Evolutionary conservation across 2,113 vertebrate genomes (phyloP).

Genomic region (Nothobranchius furzeri): DNA sequence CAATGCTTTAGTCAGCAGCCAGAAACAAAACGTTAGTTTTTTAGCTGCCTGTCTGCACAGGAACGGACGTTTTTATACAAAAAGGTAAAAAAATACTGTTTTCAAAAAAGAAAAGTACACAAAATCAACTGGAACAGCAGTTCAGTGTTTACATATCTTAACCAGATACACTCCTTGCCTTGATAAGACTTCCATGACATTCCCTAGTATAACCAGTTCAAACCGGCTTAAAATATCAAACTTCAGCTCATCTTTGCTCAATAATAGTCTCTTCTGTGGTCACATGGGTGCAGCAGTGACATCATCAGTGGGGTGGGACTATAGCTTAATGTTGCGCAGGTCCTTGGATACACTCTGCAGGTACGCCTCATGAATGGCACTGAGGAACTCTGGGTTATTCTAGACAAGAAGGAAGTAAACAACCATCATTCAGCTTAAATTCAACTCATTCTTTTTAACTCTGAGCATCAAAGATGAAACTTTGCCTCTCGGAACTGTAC

Average conservation of each 20-base stretch:
- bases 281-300: neutral
- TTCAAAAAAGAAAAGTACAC: slow-evolving; percentile 19
- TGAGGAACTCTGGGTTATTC: slow-evolving; percentile 92
- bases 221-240: slow-evolving; percentile 1
- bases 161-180: neutral
- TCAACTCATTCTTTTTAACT: too few species aligned
- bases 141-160: neutral
- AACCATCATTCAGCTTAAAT: neutral
- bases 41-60: slow-evolving; percentile 45
- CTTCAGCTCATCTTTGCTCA: too few species aligned
- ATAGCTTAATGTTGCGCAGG: slow-evolving; percentile 86
- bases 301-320: slow-evolving; percentile 49
- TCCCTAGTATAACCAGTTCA: neutral
- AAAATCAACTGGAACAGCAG: neutral
- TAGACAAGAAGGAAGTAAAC: slow-evolving; percentile 55
- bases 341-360: slow-evolving; percentile 90
- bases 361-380: slow-evolving; percentile 92
- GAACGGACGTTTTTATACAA: neutral
- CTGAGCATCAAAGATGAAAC: too few species aligned
- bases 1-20: neutral
- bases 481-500: slow-evolving; percentile 64
- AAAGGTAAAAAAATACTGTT: neutral
- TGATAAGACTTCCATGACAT: neutral
- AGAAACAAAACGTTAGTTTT: slow-evolving; percentile 1
- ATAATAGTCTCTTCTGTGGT: neutral